Base-by-base conservation (phyloP, 1,140 invertebrate species). In the Ceratina calcarata region DNA sequence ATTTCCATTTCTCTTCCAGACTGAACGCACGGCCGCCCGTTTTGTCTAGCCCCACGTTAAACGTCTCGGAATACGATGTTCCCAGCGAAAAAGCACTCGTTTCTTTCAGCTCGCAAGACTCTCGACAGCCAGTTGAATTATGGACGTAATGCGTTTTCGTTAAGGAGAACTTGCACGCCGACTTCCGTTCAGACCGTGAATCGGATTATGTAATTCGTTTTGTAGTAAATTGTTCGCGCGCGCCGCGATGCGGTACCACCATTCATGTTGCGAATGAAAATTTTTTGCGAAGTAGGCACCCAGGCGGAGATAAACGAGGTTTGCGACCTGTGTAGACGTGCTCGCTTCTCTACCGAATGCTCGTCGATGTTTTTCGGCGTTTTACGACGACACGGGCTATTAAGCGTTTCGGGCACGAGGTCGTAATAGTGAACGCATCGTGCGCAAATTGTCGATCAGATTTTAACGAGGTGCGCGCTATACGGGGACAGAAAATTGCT, bases 371-470 rank as follows among this genome's bases (percentile, higher is more conserved):
- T 73, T 73, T 51, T 62, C 58, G 24, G 15, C 22, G 45, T 51
- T 62, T 61, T 27, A 62, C 70, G 45, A 51, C 20, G 70, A 62
- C 18, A 62, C 71, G 58, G 58, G 58, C 60, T 51, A 51, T 65
- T 74, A 74, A 74, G 62, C 10, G 71, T 27, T 73, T 51, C 67
- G 67, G 67, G 16, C 10, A 51, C 24, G 71, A 20, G 16, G 24
- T 37, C 24, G 60, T 55, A 57, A n/a, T 2, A 49, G n/a, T 3
- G 61, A 65, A 37, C 49, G 72, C 27, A 24, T 55, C n/a, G 60
- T 60, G 71, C n/a, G 71, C 62, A 24, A 37, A 65, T 57, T 45
- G 51, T 58, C 73, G 20, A 75, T 75, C 73, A 24, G 64, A 75
- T 66, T 75, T 75, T 75, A 75, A 75, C 73, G 64, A 75, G 62